Base-by-base conservation (phyloP, 2,113 vertebrate species). In the Oreocharis arfaki region DNA sequence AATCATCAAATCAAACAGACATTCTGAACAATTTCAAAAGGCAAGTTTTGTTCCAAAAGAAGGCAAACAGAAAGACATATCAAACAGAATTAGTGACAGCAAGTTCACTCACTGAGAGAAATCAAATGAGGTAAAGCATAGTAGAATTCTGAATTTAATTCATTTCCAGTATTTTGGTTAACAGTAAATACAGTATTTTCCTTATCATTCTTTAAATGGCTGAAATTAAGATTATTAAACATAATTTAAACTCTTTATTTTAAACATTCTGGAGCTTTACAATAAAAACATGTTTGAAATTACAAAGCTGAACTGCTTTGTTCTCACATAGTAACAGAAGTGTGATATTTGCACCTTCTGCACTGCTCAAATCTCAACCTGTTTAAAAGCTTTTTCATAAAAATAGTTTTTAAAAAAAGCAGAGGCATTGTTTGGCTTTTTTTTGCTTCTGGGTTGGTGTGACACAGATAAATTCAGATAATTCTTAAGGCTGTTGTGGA, bases 1-100 rank as follows among this genome's bases (percentile, higher is more conserved):
- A 95, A 79, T 93, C 91, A 96, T 35, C 94, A 96, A 80, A 77
- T 46, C 55, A 88, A 80, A 94, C 64, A 80, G 30, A 87, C 33
- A 71, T n/a, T 63, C 44, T 88, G 47, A 84, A 70, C 64, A 73
- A 78, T 47, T 50, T 73, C 76, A 88, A 89, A 93, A 84, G 63
- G 39, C 68, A 85, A 80, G 50, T 81, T 91, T 90, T 85, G 19
- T 65, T 88, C 68, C 42, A 91, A 42, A 10, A 68, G 35, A 79
- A 94, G 53, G 47, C 63, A 90, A 80, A 87, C 7, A 69, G 28
- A 74, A 74, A 80, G 20, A n/a, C 2, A 3, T 19, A 82, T 35
- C 46, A 47, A 83, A 65, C 2, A 71, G 42, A 85, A 80, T 60
- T 49, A 68, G 44, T 33, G 27, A 63, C 16, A 82, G 1, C 32